Conservation (phyloP, 1,140 invertebrate species). For the Heliconius nattereri region DNA sequence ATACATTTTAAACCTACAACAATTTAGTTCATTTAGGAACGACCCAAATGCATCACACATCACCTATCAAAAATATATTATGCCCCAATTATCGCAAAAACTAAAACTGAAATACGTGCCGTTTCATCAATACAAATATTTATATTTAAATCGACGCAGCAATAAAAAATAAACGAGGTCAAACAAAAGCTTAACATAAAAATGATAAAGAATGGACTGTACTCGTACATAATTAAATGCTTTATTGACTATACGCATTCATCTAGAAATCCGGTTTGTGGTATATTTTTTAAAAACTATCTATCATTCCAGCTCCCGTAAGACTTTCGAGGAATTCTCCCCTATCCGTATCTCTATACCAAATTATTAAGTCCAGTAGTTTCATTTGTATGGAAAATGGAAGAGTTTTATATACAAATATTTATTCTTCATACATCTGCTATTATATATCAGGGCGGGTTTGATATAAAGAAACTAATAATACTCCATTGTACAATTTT, state of each 20-base stretch:
- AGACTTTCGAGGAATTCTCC: too few species aligned
- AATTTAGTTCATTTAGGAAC: background rate
- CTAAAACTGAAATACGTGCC: background rate
- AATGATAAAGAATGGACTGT: background rate
- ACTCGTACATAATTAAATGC: background rate
- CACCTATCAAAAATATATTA: background rate
- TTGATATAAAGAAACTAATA: too few species aligned
- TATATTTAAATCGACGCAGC: background rate
- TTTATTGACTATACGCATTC: background rate
- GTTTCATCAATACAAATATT: background rate
- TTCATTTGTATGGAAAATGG: too few species aligned
- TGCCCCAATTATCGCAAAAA: background rate
- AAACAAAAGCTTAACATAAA: constrained; percentile 1
- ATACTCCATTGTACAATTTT: too few species aligned
- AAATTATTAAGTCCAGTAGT: too few species aligned
- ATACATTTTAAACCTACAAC: too few species aligned
- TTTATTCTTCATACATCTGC: too few species aligned
- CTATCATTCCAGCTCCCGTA: too few species aligned
- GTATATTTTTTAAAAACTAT: too few species aligned
- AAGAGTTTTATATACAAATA: too few species aligned
- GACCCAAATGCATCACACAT: background rate
- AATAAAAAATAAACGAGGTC: background rate
- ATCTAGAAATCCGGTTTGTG: background rate
- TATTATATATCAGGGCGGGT: too few species aligned
- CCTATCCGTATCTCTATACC: too few species aligned